A percentile compares a stretch with the other conserved stretches of the same genome.
phyloP scores from a whole-genome alignment of 2,888 invertebrate genomes.

The Drosophila ustulata region DNA sequence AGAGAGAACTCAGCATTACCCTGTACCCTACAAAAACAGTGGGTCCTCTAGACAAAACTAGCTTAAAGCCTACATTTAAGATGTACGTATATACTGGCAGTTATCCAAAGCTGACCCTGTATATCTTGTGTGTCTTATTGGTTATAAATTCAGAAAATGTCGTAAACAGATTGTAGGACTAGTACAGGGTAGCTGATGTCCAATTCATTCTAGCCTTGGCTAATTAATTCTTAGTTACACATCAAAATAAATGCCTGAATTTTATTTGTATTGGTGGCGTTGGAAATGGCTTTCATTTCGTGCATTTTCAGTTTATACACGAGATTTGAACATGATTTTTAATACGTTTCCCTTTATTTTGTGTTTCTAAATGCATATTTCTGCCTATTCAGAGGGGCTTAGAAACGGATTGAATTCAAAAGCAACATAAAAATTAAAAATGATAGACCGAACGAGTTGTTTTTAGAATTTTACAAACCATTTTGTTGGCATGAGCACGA shows the following conservation, averaged over 20 bases:
- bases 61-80: neutral
- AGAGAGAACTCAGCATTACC: slow-evolving; percentile 6
- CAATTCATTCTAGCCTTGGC: neutral
- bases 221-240: slow-evolving; percentile 20
- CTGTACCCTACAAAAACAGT: slow-evolving; percentile 11
- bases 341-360: neutral
- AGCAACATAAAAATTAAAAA: neutral
- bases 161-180: neutral
- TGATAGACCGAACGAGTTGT: neutral
- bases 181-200: slow-evolving; percentile 17
- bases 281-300: slow-evolving; percentile 36
- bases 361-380: slow-evolving; percentile 6
- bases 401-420: neutral
- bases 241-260: slow-evolving; percentile 67
- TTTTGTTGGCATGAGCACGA: slow-evolving; percentile 45
- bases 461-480: slow-evolving; percentile 45
- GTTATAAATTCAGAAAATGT: slow-evolving; percentile 11
- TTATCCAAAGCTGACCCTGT: neutral
- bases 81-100: neutral
- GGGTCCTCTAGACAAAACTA: neutral
- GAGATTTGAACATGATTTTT: slow-evolving; percentile 23
- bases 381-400: slow-evolving; percentile 3
- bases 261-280: slow-evolving; percentile 39
- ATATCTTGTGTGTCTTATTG: neutral
- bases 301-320: slow-evolving; percentile 16